Evolutionary conservation across 2,888 invertebrate genomes (phyloP).

Genomic region (Rugalucina vietnamica): DNA sequence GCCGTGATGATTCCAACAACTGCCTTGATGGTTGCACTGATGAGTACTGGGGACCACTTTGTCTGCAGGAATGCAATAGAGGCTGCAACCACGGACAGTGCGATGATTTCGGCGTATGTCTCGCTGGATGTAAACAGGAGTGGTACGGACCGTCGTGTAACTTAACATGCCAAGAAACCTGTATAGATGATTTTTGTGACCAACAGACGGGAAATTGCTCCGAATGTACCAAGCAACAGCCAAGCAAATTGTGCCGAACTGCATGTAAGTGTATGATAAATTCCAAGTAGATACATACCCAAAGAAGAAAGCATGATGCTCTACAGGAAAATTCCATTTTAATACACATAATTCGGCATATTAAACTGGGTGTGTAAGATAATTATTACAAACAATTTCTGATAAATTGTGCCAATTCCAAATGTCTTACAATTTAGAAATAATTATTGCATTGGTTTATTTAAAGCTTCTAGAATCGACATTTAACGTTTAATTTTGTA

Average conservation of each 20-base stretch:
- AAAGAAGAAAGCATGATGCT: too few relatives aligned
- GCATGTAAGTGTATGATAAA: slow-evolving; percentile 36
- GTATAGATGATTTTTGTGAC: slow-evolving; percentile 46
- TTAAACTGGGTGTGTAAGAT: too few relatives aligned
- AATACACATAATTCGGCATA: too few relatives aligned
- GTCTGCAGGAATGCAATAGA: slow-evolving; percentile 25
- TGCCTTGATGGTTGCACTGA: slow-evolving; percentile 42
- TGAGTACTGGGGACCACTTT: slow-evolving; percentile 33
- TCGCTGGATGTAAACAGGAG: slow-evolving; percentile 31
- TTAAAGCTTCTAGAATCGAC: too few relatives aligned
- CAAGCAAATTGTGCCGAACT: slow-evolving; percentile 36
- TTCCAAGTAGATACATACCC: too few relatives aligned
- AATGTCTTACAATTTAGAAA: too few relatives aligned
- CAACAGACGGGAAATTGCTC: slow-evolving; percentile 27
- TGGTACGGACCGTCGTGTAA: slow-evolving; percentile 40
- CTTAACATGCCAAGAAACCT: slow-evolving; percentile 35
- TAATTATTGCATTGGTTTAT: too few relatives aligned
- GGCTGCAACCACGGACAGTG: slow-evolving; percentile 26
- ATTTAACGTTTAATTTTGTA: too few relatives aligned
- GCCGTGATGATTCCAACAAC: slow-evolving; percentile 16
- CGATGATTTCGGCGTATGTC: slow-evolving; percentile 42
- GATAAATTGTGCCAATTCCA: too few relatives aligned
- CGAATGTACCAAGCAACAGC: slow-evolving; percentile 31
- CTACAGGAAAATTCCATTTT: too few relatives aligned
- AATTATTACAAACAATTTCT: too few relatives aligned